These are phyloP conservation scores for Callipepla squamata DNA, from an alignment of 2,113 vertebrate genomes.

Conservation along the genomic window DNA sequence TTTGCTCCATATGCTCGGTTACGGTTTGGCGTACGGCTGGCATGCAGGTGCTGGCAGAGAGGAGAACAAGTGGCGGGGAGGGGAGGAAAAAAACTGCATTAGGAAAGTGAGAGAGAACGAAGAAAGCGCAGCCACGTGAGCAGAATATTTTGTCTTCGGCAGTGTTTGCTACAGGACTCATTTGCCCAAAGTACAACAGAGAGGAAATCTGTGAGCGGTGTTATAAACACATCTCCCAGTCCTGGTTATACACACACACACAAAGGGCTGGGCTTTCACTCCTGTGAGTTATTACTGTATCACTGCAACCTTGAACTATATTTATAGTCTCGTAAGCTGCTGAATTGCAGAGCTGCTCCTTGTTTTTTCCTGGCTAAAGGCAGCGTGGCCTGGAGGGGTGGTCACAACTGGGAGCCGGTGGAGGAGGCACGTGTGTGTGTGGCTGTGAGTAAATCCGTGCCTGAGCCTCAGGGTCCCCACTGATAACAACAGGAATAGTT, in stretches of 20 bases:
- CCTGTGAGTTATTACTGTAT: conserved; percentile 51
- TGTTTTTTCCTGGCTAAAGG: conserved; percentile 11
- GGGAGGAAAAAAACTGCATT: neutral
- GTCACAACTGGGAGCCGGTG: neutral
- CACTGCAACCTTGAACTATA: conserved; percentile 43
- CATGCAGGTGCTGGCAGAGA: neutral
- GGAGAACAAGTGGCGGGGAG: neutral
- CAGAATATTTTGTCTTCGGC: conserved; percentile 13
- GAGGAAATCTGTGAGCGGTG: conserved; percentile 28
- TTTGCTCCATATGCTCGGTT: neutral
- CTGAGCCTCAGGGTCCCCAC: conserved; percentile 18
- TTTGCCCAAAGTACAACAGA: conserved; percentile 10
- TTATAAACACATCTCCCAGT: conserved; percentile 39
- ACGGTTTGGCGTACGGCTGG: neutral
- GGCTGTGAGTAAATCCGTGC: neutral
- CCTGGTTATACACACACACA: conserved; percentile 32
- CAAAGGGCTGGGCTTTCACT: conserved; percentile 59
- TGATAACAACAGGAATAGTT: neutral
- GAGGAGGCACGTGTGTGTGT: neutral
- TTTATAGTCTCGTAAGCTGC: conserved; percentile 53
- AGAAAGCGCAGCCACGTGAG: neutral
- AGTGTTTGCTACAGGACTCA: neutral
- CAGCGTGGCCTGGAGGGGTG: neutral
- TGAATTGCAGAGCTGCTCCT: conserved; percentile 5
- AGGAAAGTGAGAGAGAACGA: neutral